Percentiles rank a stretch among this genome's conserved stretches.
These are phyloP conservation scores for Brachypteracias leptosomus DNA, from an alignment of 2,113 vertebrate species.

Conservation along the genomic window DNA sequence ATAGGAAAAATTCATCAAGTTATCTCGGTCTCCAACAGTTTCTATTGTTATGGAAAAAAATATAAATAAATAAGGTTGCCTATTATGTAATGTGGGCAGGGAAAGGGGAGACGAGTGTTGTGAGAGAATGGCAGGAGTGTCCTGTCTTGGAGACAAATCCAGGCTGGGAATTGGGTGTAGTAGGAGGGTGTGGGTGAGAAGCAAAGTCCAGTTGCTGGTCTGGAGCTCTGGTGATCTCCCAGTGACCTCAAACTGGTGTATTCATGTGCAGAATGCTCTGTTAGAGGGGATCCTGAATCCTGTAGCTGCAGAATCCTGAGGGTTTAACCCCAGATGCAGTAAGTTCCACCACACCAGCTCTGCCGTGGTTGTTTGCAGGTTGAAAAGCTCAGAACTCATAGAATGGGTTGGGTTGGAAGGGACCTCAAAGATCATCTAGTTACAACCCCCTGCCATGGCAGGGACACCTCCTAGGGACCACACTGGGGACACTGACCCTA, in stretches of 20 bases:
- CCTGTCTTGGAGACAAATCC: not conserved
- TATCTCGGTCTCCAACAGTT: slow-evolving; percentile 17
- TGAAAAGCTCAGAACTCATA: fast-evolving
- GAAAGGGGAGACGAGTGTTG: not conserved
- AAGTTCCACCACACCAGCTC: not conserved
- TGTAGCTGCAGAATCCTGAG: not conserved
- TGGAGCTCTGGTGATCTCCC: not conserved
- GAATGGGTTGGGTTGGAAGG: not conserved
- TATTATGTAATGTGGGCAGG: slow-evolving; percentile 19
- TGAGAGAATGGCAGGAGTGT: not conserved
- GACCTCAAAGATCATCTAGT: too few relatives aligned
- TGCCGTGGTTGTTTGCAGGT: fast-evolving
- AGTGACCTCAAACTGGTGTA: not conserved
- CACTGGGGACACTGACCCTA: not conserved
- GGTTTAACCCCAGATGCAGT: not conserved
- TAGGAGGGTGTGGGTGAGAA: not conserved
- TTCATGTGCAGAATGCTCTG: not conserved
- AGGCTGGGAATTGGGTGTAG: not conserved
- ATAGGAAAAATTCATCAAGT: slow-evolving; percentile 57
- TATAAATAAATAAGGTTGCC: not conserved
- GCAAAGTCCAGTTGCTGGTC: not conserved
- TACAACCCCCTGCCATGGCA: too few relatives aligned
- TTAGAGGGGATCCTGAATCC: not conserved
- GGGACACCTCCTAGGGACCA: not conserved
- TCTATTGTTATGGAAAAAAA: slow-evolving; percentile 26